Conservation (phyloP, 2,113 vertebrate species). For the Scomber japonicus region DNA sequence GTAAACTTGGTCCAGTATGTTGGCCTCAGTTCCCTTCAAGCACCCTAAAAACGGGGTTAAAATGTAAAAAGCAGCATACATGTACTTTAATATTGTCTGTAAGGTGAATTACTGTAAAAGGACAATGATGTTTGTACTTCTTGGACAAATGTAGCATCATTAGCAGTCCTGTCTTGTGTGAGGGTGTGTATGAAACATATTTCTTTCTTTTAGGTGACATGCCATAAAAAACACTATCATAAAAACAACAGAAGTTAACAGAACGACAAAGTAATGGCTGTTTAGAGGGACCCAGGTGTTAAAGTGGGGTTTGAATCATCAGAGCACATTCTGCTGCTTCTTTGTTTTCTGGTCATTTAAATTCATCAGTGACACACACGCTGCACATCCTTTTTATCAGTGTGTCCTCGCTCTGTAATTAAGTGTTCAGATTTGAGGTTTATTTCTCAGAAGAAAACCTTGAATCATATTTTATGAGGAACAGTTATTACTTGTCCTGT, state of each 20-base stretch:
- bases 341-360: conserved; percentile 43
- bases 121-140: conserved; percentile 14
- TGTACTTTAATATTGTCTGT: conserved; percentile 24
- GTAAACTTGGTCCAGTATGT: background rate
- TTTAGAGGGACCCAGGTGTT: conserved; percentile 28
- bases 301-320: conserved; percentile 34
- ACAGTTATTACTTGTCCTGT: background rate
- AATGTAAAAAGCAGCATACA: background rate
- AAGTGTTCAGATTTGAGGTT: conserved; percentile 26
- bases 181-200: background rate
- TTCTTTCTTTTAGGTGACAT: conserved; percentile 10
- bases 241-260: conserved; percentile 27
- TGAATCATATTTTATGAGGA: background rate
- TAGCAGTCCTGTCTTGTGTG: conserved; percentile 18
- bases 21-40: background rate
- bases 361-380: conserved; percentile 14
- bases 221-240: conserved; percentile 34
- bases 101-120: conserved; percentile 17
- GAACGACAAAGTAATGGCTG: conserved; percentile 18
- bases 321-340: conserved; percentile 23
- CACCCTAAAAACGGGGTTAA: background rate
- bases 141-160: conserved; percentile 29
- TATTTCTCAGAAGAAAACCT: conserved; percentile 25
- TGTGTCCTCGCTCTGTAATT: conserved; percentile 17
- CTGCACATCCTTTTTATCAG: conserved; percentile 31